Percentiles rank a stretch among this genome's conserved stretches.
Conservation (phyloP, 1,140 invertebrate species). For the Scaptomyza pallida region DNA sequence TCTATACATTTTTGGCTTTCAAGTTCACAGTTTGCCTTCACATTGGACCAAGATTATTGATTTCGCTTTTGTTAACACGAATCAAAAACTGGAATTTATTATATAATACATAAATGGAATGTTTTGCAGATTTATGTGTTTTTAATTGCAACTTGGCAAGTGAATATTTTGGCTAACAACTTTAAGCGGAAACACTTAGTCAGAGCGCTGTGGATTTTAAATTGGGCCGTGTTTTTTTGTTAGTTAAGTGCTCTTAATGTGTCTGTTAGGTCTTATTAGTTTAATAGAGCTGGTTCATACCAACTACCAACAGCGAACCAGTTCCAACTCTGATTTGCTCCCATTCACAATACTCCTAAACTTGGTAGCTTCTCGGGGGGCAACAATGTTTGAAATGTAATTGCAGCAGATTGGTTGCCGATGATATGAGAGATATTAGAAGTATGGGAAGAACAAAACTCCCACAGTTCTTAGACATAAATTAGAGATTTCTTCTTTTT, state of each 20-base stretch:
- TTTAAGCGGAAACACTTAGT: slow-evolving; percentile 16
- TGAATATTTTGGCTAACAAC: slow-evolving; percentile 7
- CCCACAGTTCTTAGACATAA: slow-evolving; percentile 77
- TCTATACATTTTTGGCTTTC: slow-evolving; percentile 29
- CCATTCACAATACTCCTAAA: slow-evolving; percentile 44
- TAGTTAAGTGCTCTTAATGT: neutral
- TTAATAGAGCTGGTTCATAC: slow-evolving; percentile 3
- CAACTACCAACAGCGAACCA: neutral
- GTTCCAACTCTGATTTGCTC: slow-evolving; percentile 5
- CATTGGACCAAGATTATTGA: slow-evolving; percentile 51
- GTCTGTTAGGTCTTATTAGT: slow-evolving; percentile 30
- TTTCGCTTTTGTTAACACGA: slow-evolving; percentile 34
- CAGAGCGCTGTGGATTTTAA: slow-evolving; percentile 20
- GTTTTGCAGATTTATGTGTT: slow-evolving; percentile 30
- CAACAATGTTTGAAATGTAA: slow-evolving; percentile 46
- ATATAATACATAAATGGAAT: slow-evolving; percentile 32
- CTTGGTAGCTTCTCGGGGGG: slow-evolving; percentile 10
- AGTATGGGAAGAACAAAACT: slow-evolving; percentile 36
- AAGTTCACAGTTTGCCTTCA: slow-evolving; percentile 45
- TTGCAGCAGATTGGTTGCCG: slow-evolving; percentile 43
- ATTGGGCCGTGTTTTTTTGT: slow-evolving; percentile 1
- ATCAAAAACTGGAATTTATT: slow-evolving; percentile 26
- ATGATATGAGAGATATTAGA: slow-evolving; percentile 29
- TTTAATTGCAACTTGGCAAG: slow-evolving; percentile 32
- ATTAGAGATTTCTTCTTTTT: slow-evolving; percentile 61